phyloP scores from a whole-genome alignment of 2,888 invertebrate species.

The Lepidochrysops patricia region DNA sequence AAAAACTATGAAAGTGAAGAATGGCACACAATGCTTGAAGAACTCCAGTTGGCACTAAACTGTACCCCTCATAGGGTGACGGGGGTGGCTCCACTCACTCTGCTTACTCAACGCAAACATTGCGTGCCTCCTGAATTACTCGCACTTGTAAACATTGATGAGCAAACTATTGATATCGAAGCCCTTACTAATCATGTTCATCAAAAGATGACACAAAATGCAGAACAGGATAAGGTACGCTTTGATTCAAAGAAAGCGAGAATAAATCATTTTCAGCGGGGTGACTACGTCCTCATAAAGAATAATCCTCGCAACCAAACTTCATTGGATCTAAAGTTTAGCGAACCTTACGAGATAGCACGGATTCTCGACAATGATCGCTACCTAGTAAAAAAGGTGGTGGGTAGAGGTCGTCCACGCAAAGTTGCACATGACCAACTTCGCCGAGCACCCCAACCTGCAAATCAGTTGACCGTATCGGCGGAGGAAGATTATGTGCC shows the following conservation, averaged over 20 bases:
- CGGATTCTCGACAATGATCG: slow-evolving; percentile 24
- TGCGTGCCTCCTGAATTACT: slow-evolving; percentile 25
- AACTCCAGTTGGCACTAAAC: slow-evolving; percentile 26
- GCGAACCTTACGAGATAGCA: slow-evolving; percentile 23
- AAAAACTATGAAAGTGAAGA: slow-evolving; percentile 26
- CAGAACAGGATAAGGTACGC: slow-evolving; percentile 20
- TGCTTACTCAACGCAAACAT: slow-evolving; percentile 22
- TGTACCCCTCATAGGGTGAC: slow-evolving; percentile 25
- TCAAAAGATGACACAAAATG: slow-evolving; percentile 18
- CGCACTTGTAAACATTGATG: slow-evolving; percentile 21
- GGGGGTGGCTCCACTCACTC: slow-evolving; percentile 23
- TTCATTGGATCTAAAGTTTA: slow-evolving; percentile 23
- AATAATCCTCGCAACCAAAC: slow-evolving; percentile 27
- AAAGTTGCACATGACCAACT: slow-evolving; percentile 27
- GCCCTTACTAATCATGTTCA: slow-evolving; percentile 21
- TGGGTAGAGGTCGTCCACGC: slow-evolving; percentile 23
- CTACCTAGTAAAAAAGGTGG: slow-evolving; percentile 23
- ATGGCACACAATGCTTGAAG: slow-evolving; percentile 25
- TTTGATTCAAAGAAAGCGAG: slow-evolving; percentile 21
- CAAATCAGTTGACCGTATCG: slow-evolving; percentile 21
- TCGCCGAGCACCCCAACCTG: slow-evolving; percentile 24
- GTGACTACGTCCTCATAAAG: slow-evolving; percentile 23
- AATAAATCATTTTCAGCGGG: slow-evolving; percentile 18
- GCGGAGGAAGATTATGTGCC: too few species aligned
- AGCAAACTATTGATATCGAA: slow-evolving; percentile 20